Evolutionary conservation across 2,113 vertebrate genomes (phyloP).

Genomic region (Myotis lucifugus): DNA sequence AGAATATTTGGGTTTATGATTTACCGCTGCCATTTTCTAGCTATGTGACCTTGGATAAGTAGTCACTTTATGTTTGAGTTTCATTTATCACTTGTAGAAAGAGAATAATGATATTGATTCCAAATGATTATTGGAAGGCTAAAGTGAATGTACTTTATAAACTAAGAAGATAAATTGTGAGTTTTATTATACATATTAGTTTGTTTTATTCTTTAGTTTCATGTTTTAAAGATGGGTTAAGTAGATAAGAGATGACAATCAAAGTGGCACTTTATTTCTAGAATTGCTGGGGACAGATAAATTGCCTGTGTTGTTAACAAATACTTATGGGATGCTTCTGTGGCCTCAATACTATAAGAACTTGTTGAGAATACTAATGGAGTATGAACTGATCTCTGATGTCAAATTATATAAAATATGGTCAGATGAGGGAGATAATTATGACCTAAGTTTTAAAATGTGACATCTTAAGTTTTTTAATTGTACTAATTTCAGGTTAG

Average conservation of each 20-base stretch:
- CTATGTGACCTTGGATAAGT: not conserved
- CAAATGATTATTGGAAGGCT: conserved; percentile 25
- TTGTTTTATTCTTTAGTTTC: conserved; percentile 45
- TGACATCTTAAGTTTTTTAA: conserved; percentile 15
- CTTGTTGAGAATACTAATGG: not conserved
- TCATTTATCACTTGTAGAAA: conserved; percentile 23
- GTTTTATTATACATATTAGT: conserved; percentile 25
- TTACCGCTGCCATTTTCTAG: not conserved
- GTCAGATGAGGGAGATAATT: conserved; percentile 20
- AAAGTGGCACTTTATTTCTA: conserved; percentile 38
- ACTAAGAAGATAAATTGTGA: not conserved
- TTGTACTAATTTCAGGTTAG: not conserved
- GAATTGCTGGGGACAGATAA: not conserved
- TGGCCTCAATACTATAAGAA: not conserved
- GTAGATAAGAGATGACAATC: not conserved
- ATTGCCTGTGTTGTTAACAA: not conserved
- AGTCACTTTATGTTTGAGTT: not conserved
- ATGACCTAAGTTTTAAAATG: conserved; percentile 5
- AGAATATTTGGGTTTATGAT: conserved; percentile 34
- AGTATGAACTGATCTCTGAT: conserved; percentile 42
- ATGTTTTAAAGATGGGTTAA: conserved; percentile 46
- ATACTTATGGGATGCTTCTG: conserved; percentile 11
- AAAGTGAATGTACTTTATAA: conserved; percentile 39
- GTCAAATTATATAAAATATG: conserved; percentile 7
- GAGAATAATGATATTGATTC: not conserved